Evolutionary conservation across 2,888 invertebrate genomes (phyloP).

Genomic region (Volucella inflata): DNA sequence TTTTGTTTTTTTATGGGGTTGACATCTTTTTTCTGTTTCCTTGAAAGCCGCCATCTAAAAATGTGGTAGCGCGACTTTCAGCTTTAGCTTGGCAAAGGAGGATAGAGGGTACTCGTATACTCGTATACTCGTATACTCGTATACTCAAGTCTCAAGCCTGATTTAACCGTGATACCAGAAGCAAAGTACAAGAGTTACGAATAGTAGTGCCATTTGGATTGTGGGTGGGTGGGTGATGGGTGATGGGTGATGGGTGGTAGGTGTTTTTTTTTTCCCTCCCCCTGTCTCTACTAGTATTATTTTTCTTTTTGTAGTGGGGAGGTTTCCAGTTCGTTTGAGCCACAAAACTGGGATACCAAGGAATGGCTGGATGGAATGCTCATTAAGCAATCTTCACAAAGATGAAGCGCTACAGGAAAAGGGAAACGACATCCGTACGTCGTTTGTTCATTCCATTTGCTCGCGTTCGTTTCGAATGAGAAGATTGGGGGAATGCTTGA

Average conservation of each 20-base stretch:
- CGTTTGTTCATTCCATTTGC: constrained; percentile 11
- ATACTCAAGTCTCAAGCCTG: constrained; percentile 50
- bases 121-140: no score
- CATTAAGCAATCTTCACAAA: constrained; percentile 68
- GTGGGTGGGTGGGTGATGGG: constrained; percentile 6
- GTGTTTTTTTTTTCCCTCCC: not conserved
- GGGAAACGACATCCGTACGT: constrained; percentile 53
- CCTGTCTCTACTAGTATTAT: not conserved
- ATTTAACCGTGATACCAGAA: constrained; percentile 55
- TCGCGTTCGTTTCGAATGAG: not conserved
- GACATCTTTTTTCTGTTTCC: constrained; percentile 61
- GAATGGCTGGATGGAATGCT: constrained; percentile 70
- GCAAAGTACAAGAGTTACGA: no score
- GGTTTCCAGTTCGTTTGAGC: constrained; percentile 71
- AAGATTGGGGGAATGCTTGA: not conserved
- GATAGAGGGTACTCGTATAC: not conserved
- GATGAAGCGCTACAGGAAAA: constrained; percentile 49
- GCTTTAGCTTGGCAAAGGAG: not conserved
- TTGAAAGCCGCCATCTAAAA: constrained; percentile 26
- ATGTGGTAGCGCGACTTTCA: not conserved
- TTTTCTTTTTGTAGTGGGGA: constrained; percentile 29
- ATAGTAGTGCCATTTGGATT: not conserved
- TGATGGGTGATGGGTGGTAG: constrained; percentile 8
- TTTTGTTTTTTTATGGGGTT: constrained; percentile 30
- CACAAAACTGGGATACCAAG: constrained; percentile 67